Conservation (phyloP, 2,113 vertebrate genomes). For the Pipra filicauda region DNA sequence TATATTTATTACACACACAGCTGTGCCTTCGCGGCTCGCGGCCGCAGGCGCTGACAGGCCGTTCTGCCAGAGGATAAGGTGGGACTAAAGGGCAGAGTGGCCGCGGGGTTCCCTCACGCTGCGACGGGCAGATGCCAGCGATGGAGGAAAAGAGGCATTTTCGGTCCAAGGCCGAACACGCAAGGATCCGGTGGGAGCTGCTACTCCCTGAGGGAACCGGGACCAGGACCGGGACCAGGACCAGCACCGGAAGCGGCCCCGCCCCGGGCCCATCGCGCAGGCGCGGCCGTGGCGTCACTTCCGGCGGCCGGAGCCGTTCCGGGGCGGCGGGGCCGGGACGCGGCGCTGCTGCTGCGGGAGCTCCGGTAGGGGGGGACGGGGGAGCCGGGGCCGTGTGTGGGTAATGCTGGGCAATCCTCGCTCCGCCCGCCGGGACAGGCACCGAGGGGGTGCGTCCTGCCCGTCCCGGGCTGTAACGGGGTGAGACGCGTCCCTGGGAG, state of each 20-base stretch:
- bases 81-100: neutral
- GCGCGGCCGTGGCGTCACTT: neutral
- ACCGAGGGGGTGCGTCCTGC: neutral
- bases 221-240: no score
- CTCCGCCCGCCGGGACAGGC: neutral
- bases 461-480: rapidly evolving
- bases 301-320: neutral
- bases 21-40: no score
- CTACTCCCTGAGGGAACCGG: no score
- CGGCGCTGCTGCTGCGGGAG: neutral
- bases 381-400: neutral
- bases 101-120: neutral
- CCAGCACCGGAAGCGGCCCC: no score
- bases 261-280: neutral
- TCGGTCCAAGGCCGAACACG: no score
- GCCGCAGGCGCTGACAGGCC: no score
- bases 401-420: neutral
- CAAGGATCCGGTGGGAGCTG: no score
- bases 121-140: no score
- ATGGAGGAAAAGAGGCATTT: rapidly evolving
- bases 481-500: neutral
- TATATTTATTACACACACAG: neutral
- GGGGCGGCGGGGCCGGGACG: neutral
- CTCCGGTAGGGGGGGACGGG: neutral
- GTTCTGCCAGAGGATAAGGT: no score